Evolutionary conservation across 2,797 vertebrate genomes (phyloP), one percentile per base, ranked within the genome.

Genomic region (Rhynchonycteris naso): DNA sequence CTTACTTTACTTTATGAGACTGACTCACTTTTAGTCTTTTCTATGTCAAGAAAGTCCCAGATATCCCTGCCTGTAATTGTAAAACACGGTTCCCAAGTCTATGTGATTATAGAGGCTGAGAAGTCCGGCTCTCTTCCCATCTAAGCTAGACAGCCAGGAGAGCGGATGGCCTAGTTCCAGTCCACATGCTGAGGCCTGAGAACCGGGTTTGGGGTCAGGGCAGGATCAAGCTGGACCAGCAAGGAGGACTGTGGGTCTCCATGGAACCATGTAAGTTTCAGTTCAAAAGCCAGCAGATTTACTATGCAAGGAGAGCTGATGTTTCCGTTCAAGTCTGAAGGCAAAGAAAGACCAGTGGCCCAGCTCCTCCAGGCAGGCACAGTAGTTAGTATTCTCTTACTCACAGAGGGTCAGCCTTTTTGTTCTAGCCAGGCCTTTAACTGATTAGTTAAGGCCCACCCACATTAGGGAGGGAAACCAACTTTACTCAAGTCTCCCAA

Each of bases 11-110:
- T 54, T 69, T 84, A 84, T 54, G n/a, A 59, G 18, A 11, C 19
- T 54, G 58, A 85, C 75, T 95, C 88, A 59, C 21, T 95, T 69
- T 75, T 30, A 58, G n/a, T 95, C 59, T 58, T 38, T 83, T 68
- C 69, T 72, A 8, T 74, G 56, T 89, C 69, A 84, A 43, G 19
- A 71, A 68, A 82, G 56, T 33, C 76, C 68, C 72, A 47, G 93
- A 81, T 88, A 38, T 86, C 28, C 13, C 61, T 87, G 28, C 1
- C 24, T 26, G 4, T 63, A 33, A 93, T 3, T 85, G n/a, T 65
- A 84, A 87, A 83, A 66, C 24, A 61, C 2, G 12, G 22, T 87
- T 78, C 52, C 72, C 76, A 47, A 90, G 30, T 52, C 75, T 24
- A 21, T 24, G 21, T 43, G 43, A 54, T 63, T 10, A 54, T 1